These are phyloP conservation scores for Linnaemya vulpina DNA, from an alignment of 2,888 invertebrate species.

Conservation along the genomic window DNA sequence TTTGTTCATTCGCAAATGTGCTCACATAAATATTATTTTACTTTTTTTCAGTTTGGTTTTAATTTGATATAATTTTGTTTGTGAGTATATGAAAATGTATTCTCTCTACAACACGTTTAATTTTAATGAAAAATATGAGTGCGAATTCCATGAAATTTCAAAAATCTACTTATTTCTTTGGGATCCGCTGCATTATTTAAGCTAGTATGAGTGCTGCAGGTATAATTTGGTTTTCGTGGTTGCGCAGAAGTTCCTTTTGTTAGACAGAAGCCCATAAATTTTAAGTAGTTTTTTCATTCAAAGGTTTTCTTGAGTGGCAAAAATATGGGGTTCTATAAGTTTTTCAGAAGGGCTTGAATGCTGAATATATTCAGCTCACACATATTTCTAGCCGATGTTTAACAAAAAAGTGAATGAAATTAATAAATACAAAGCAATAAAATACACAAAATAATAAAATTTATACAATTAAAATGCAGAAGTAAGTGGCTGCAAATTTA, in stretches of 20 bases:
- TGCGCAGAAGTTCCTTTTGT: neutral
- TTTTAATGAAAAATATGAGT: slow-evolving; percentile 65
- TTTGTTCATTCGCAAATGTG: slow-evolving; percentile 22
- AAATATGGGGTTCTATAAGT: neutral
- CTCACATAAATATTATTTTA: slow-evolving; percentile 19
- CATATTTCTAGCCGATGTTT: neutral
- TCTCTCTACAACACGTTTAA: slow-evolving; percentile 50
- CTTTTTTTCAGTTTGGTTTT: slow-evolving; percentile 30
- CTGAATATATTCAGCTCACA: slow-evolving; percentile 11
- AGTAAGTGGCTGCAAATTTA: slow-evolving; percentile 66
- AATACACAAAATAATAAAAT: neutral
- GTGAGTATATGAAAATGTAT: neutral
- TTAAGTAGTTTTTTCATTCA: slow-evolving; percentile 39
- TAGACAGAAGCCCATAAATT: slow-evolving; percentile 62
- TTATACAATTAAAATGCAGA: slow-evolving; percentile 56
- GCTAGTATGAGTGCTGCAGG: too few relatives aligned
- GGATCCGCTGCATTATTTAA: neutral
- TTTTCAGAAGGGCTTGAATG: slow-evolving; percentile 11
- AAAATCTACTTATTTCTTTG: slow-evolving; percentile 39
- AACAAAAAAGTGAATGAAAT: neutral
- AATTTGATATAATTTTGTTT: slow-evolving; percentile 32
- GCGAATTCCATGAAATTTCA: slow-evolving; percentile 62
- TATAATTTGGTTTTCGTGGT: slow-evolving; percentile 21
- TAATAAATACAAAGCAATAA: slow-evolving; percentile 14
- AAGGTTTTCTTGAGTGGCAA: slow-evolving; percentile 14